Conservation (phyloP, 2,113 vertebrate genomes). For the Stegastes partitus region DNA sequence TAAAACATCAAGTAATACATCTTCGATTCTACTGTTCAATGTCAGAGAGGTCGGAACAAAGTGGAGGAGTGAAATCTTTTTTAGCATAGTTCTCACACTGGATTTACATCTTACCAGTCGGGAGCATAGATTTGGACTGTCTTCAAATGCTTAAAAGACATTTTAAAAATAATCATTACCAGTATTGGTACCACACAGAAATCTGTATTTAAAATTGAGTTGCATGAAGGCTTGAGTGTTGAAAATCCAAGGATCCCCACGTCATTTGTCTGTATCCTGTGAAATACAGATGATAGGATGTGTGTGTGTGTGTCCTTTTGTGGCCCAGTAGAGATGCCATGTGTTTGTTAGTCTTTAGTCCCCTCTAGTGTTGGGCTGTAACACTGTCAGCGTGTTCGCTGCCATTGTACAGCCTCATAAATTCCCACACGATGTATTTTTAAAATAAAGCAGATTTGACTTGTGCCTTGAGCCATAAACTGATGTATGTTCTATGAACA, state of each 20-base stretch:
- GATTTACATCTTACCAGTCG: conserved; percentile 44
- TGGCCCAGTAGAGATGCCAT: not conserved
- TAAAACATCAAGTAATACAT: conserved; percentile 57
- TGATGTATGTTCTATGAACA: not conserved
- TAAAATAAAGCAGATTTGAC: not conserved
- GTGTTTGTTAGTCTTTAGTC: conserved; percentile 59
- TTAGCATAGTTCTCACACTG: conserved; percentile 66
- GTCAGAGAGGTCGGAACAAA: conserved; percentile 64
- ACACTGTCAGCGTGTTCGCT: not conserved
- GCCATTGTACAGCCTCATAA: not conserved
- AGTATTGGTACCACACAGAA: not conserved
- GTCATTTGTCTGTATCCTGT: conserved; percentile 10
- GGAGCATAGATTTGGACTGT: conserved; percentile 21
- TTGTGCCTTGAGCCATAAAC: not conserved
- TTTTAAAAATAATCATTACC: too few relatives aligned
- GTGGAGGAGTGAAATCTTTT: conserved; percentile 57
- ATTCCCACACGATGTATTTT: not conserved
- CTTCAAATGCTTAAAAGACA: not conserved
- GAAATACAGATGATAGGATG: not conserved
- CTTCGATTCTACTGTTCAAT: conserved; percentile 49
- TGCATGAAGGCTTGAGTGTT: not conserved
- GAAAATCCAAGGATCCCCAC: not conserved
- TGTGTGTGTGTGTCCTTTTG: not conserved
- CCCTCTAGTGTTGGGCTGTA: conserved; percentile 70
- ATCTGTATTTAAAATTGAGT: conserved; percentile 13